These are phyloP conservation scores for Tuta absoluta DNA, from an alignment of 2,888 invertebrate genomes.

Conservation along the genomic window DNA sequence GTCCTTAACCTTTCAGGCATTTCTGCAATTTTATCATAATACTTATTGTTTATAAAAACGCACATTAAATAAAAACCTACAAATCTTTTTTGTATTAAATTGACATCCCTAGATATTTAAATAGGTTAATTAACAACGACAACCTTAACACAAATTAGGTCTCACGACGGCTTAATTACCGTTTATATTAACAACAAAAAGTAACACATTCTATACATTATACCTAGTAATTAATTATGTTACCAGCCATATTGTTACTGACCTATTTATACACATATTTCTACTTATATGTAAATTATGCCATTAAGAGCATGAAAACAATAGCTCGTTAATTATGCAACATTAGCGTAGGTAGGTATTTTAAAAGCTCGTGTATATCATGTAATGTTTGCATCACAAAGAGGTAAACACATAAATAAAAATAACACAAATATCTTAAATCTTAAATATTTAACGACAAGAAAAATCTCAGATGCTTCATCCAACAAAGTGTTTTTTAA, in stretches of 20 bases:
- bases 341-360: background rate
- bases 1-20: too few species aligned
- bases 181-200: background rate
- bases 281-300: conserved; percentile 19
- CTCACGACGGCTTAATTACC: background rate
- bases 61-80: too few species aligned
- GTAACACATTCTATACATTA: background rate
- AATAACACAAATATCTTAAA: background rate
- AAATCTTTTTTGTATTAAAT: background rate
- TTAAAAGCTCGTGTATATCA: background rate
- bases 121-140: conserved; percentile 9
- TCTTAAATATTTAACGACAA: too few species aligned
- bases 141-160: background rate
- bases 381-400: conserved; percentile 7
- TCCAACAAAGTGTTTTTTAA: too few species aligned
- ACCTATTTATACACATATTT: background rate
- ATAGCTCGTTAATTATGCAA: conserved; percentile 20
- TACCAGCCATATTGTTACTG: background rate
- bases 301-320: conserved; percentile 21
- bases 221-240: conserved; percentile 9
- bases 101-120: background rate
- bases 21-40: too few species aligned
- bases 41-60: too few species aligned
- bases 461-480: too few species aligned
- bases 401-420: background rate